A percentile compares a stretch with the other conserved stretches of the same genome.
Conservation (phyloP, 2,888 invertebrate species). For the Andrena bucephala region DNA sequence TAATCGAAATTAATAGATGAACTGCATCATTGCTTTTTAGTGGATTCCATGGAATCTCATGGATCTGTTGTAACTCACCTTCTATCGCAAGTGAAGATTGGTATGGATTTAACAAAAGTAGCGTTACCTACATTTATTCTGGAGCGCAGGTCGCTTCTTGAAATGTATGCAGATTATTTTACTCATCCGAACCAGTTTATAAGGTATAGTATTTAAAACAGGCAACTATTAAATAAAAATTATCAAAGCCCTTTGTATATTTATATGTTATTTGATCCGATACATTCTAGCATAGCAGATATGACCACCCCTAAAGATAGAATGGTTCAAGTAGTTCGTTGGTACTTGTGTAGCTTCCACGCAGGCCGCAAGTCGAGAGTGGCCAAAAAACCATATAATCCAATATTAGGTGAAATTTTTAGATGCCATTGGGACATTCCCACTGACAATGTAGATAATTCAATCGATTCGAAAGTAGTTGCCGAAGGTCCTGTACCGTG, state of each 20-base stretch:
- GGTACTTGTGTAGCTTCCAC: constrained; percentile 99
- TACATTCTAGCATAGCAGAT: constrained; percentile 92
- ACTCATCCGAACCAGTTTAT: constrained; percentile 99
- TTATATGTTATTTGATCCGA: not conserved
- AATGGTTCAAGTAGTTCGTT: constrained; percentile 97
- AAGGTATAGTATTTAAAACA: constrained; percentile 87
- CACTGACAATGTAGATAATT: constrained; percentile 70
- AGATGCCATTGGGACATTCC: constrained; percentile 94
- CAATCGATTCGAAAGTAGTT: constrained; percentile 82
- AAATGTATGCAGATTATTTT: constrained; percentile 99
- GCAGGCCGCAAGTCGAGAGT: constrained; percentile 98
- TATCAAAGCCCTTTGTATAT: not conserved
- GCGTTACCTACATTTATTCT: constrained; percentile 99
- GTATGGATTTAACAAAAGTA: constrained; percentile 99
- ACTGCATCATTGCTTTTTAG: constrained; percentile 77
- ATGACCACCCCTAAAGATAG: constrained; percentile 93
- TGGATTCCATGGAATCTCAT: constrained; percentile 97
- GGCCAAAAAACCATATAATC: constrained; percentile 99
- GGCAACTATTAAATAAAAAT: not conserved
- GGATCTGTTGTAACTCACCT: constrained; percentile 99
- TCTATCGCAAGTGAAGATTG: constrained; percentile 98
- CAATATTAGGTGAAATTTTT: constrained; percentile 98
- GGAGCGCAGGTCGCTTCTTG: constrained; percentile 97
- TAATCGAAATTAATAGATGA: not conserved
- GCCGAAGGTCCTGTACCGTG: constrained; percentile 96